Percentiles rank a stretch among this genome's conserved stretches.
Conservation (phyloP, 2,888 invertebrate species). For the Hypercompe scribonia region DNA sequence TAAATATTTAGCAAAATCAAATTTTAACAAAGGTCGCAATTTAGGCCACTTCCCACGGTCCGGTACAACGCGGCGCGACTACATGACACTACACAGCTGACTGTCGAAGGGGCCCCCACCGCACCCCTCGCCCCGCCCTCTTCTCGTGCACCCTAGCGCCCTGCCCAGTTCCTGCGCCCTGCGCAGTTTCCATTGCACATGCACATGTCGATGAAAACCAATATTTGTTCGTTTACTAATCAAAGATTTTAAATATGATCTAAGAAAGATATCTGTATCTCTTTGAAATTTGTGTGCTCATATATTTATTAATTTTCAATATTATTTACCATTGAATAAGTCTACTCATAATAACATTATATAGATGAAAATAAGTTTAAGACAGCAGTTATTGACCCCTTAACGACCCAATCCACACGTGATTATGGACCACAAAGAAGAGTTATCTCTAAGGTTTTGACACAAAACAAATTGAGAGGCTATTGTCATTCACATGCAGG, state of each 20-base stretch:
- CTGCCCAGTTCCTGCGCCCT: constrained; percentile 67
- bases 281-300: background rate
- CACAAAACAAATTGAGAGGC: constrained; percentile 15
- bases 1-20: constrained; percentile 33
- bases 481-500: constrained; percentile 8
- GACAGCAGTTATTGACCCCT: constrained; percentile 83
- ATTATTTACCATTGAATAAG: constrained; percentile 5
- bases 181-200: constrained; percentile 66
- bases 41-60: constrained; percentile 81
- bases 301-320: background rate
- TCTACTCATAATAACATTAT: constrained; percentile 25
- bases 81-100: constrained; percentile 84
- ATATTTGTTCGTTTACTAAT: constrained; percentile 34
- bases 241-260: background rate
- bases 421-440: constrained; percentile 77
- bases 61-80: constrained; percentile 64
- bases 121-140: constrained; percentile 54
- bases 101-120: constrained; percentile 74
- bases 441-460: constrained; percentile 24
- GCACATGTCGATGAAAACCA: constrained; percentile 52
- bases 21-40: constrained; percentile 71
- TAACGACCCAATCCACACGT: constrained; percentile 83
- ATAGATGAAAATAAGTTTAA: constrained; percentile 60
- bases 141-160: constrained; percentile 53
- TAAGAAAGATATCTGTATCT: background rate